Conservation (phyloP, 2,888 invertebrate genomes). For the Philereme vetulata region DNA sequence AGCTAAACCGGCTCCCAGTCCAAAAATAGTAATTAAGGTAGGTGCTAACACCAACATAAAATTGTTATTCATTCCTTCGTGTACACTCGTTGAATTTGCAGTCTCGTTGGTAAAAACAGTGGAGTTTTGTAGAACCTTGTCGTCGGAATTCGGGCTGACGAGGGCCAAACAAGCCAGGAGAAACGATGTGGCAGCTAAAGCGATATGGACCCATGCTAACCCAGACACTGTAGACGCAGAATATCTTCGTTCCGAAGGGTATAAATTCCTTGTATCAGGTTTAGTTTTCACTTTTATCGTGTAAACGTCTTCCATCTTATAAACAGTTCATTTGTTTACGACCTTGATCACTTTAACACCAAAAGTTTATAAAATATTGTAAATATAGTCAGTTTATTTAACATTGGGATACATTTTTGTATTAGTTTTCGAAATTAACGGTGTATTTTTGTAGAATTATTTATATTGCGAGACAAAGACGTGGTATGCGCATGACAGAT, state of each 20-base stretch:
- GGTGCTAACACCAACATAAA: constrained; percentile 77
- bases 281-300: constrained; percentile 87
- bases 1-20: constrained; percentile 76
- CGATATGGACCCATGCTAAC: constrained; percentile 85
- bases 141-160: constrained; percentile 57
- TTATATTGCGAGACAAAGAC: constrained; percentile 13
- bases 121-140: constrained; percentile 28
- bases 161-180: constrained; percentile 82
- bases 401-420: neutral
- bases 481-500: constrained; percentile 23
- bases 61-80: constrained; percentile 24
- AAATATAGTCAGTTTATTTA: neutral
- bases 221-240: constrained; percentile 87
- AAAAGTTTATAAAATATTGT: neutral
- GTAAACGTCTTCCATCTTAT: constrained; percentile 86
- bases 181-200: constrained; percentile 83
- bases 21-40: constrained; percentile 77
- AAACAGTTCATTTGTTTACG: constrained; percentile 30
- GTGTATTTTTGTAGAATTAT: constrained; percentile 15
- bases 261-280: constrained; percentile 82
- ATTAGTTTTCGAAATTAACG: constrained; percentile 27
- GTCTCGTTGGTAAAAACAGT: constrained; percentile 29
- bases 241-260: constrained; percentile 87
- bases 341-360: constrained; percentile 29
- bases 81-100: constrained; percentile 18